Conservation (phyloP, 2,113 vertebrate species). For the Muscicapa adusta region DNA sequence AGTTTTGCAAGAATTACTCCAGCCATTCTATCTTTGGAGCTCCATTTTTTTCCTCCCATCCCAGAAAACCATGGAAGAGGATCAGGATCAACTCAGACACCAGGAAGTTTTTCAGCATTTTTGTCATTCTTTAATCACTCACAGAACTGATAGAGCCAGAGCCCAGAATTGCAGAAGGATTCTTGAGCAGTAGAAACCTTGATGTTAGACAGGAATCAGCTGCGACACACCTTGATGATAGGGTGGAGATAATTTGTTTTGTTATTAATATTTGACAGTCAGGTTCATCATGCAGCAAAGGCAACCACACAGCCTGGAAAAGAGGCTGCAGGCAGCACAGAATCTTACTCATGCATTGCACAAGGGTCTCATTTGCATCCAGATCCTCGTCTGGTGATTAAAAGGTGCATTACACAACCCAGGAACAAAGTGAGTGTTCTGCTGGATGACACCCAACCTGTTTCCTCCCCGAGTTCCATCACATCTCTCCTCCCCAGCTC, state of each 20-base stretch:
- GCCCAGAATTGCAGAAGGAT: neutral
- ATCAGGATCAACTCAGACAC: constrained; percentile 7
- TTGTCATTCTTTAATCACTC: constrained; percentile 43
- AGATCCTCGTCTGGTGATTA: constrained; percentile 50
- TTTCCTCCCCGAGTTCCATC: neutral
- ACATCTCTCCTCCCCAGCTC: neutral
- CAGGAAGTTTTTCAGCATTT: constrained; percentile 48
- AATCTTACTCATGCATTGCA: constrained; percentile 64
- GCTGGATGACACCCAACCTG: neutral
- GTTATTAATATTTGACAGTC: constrained; percentile 52
- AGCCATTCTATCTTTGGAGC: constrained; percentile 48
- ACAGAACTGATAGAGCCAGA: constrained; percentile 10
- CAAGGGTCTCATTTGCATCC: constrained; percentile 58
- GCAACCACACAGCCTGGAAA: constrained; percentile 16
- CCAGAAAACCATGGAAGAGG: neutral
- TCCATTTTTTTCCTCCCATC: constrained; percentile 1
- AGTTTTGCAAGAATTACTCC: constrained; percentile 61
- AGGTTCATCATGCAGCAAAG: constrained; percentile 40
- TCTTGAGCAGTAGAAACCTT: constrained; percentile 52
- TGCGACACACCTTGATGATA: constrained; percentile 64
- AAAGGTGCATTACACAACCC: constrained; percentile 49
- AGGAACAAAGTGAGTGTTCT: neutral
- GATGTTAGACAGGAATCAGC: constrained; percentile 48
- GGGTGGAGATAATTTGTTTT: constrained; percentile 64
- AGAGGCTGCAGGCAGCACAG: constrained; percentile 34